Percentiles rank a stretch among this genome's conserved stretches.
Conservation (phyloP, 2,888 invertebrate species). For the Nipponacmea schrenckii region DNA sequence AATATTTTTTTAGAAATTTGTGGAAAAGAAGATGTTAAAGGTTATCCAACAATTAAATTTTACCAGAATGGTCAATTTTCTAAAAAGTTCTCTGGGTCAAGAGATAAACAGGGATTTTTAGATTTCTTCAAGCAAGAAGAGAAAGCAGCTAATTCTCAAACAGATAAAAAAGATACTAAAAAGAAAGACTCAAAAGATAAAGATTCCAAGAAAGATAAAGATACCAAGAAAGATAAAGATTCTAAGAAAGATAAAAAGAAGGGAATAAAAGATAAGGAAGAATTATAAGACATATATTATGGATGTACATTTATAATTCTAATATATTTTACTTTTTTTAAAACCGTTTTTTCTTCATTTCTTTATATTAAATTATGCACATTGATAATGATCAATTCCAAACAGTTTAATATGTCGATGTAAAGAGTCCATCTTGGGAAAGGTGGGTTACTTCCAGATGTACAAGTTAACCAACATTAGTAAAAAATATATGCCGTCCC, state of each 20-base stretch:
- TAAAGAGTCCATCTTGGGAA: too few species aligned
- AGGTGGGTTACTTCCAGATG: too few species aligned
- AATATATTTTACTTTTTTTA: constrained; percentile 6
- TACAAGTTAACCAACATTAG: too few species aligned
- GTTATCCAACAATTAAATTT: constrained; percentile 83
- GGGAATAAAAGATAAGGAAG: not conserved
- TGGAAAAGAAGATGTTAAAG: constrained; percentile 76
- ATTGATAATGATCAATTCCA: too few species aligned
- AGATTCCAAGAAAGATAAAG: constrained; percentile 12
- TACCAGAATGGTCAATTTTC: constrained; percentile 75
- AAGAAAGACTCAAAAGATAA: constrained; percentile 14
- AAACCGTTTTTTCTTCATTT: not conserved
- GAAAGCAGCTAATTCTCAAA: not conserved
- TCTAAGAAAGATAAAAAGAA: constrained; percentile 11
- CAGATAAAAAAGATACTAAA: not conserved
- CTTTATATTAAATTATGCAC: not conserved
- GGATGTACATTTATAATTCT: constrained; percentile 18
- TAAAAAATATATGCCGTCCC: too few species aligned
- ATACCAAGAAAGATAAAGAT: not conserved
- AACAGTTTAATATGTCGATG: too few species aligned
- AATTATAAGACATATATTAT: constrained; percentile 8
- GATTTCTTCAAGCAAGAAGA: constrained; percentile 64
- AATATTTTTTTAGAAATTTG: constrained; percentile 72
- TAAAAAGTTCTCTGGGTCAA: constrained; percentile 77
- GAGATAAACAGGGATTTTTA: constrained; percentile 76